Evolutionary conservation across 1,140 invertebrate genomes (phyloP), one percentile per base, ranked within the genome.

Genomic region (Heliconius congener): DNA sequence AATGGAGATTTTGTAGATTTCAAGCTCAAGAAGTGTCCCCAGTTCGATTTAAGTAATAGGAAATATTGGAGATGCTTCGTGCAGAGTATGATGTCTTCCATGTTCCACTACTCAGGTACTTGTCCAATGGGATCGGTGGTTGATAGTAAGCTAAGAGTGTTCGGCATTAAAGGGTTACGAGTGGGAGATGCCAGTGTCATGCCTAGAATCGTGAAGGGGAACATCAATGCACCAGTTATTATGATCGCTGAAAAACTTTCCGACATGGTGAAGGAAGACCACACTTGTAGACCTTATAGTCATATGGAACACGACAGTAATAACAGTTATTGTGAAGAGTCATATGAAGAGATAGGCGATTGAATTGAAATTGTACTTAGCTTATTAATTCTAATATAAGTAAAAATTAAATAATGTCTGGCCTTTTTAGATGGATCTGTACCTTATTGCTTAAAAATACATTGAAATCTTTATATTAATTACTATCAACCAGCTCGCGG

Each of bases 201-300:
- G 76, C 90, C 90, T 0, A 71, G 18, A 9, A 50, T 80, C 3
- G 96, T 96, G 0, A 96, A 96, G 0, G 96, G 95, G 0, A 96
- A 97, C 87, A 97, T 96, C 0, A 96, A 96, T 85, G 93, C 95
- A 9, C 96, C 96, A 0, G 93, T 94, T 0, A 96, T 96, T 77
- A 97, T 97, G 97, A 97, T 97, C 37, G 97, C 95, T 1, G 97
- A 97, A 83, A 97, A 97, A 88, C 95, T 95, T 0, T 94, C 96
- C 0, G 96, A 97, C 87, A 71, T 79, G 73, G 52, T 79, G 3
- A 75, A 75, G 27, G 27, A 30, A 13, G 60, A 66, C 13, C 27
- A 66, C 27, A 13, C 60, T 30, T 66, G 60, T 30, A 66, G 6
- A 19, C 46, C 9, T 46, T 46, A 46, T 46, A 9, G 13, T 13